Base-by-base conservation (phyloP, 1,140 invertebrate species). In the Leptopilina boulardi region DNA sequence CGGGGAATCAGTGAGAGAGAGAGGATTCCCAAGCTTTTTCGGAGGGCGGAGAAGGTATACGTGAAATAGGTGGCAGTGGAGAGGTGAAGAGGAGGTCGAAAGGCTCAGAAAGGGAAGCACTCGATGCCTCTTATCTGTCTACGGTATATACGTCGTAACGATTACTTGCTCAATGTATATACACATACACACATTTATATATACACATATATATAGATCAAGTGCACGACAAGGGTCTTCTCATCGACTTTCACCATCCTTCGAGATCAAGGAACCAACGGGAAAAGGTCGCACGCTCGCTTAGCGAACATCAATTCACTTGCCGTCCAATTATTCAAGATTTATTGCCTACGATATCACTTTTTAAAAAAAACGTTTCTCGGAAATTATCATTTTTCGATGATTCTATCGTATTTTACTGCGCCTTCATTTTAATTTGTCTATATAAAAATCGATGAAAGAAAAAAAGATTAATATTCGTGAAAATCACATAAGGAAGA, bases 81-180 rank as follows among this genome's bases (percentile, higher is more conserved):
- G 42, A 54, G 51, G 73, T 70, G 71, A 74, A 75, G 73, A 75
- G 13, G 76, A 78, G 70, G 76, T 77, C 44, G 79, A 47, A 38
- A 21, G 11, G 71, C 71, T 71, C 77, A 71, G 77, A 82, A 73
- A 79, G 77, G 71, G 72, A 79, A 80, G 77, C 75, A 82, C 59
- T 66, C 82, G 80, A 80, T 81, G 79, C 79, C n/a, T 87, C 85
- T 87, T 88, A 89, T 89, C 87, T 86, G 80, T 85, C 86, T 86
- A 83, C 79, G 82, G 78, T 79, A 78, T n/a, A n/a, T 82, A 85
- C 81, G 78, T 88, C 86, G 84, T 87, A 87, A 89, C 86, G 87
- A 89, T 89, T 87, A 89, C 83, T 75, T 76, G 83, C 72, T 82
- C 77, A 76, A 82, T 80, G 76, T 83, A 71, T 83, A 81, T 82